Conservation (phyloP, 2,113 vertebrate species). For the Trematomus loennbergii region DNA sequence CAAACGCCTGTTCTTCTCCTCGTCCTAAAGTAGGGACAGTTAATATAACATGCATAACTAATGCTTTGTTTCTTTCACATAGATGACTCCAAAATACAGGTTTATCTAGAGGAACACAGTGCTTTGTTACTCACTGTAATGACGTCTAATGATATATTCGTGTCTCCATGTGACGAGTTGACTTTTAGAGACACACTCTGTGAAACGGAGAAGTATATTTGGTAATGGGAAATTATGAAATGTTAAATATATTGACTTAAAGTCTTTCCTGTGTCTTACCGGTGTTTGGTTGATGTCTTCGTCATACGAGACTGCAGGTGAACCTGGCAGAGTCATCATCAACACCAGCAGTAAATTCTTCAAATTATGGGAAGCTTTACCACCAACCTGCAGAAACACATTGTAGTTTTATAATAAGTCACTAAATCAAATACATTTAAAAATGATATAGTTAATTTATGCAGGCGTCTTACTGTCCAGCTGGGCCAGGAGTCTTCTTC, state of each 20-base stretch:
- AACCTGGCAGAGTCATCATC: slow-evolving; percentile 84
- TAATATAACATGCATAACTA: background rate
- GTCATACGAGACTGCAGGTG: slow-evolving; percentile 75
- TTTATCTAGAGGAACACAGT: background rate
- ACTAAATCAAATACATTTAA: background rate
- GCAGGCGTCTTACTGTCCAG: slow-evolving; percentile 75
- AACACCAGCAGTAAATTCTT: slow-evolving; percentile 78
- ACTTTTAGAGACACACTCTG: slow-evolving; percentile 34
- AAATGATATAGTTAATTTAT: background rate
- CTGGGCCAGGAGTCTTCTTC: slow-evolving; percentile 71
- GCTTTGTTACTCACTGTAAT: slow-evolving; percentile 22
- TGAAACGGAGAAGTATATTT: background rate
- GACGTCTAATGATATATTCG: background rate
- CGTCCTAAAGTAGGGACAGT: slow-evolving; percentile 31
- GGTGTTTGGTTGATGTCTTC: slow-evolving; percentile 61
- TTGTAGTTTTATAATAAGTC: background rate
- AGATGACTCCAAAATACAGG: background rate
- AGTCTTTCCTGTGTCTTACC: slow-evolving; percentile 40
- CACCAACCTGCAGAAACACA: slow-evolving; percentile 69
- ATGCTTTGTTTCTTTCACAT: background rate
- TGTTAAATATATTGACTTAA: background rate
- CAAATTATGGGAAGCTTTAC: slow-evolving; percentile 56
- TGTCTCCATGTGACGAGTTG: background rate
- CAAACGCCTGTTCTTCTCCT: background rate
- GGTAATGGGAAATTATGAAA: background rate